Evolutionary conservation across 1,140 invertebrate genomes (phyloP), one percentile per base, ranked within the genome.

Genomic region (Drosophila oshimai): DNA sequence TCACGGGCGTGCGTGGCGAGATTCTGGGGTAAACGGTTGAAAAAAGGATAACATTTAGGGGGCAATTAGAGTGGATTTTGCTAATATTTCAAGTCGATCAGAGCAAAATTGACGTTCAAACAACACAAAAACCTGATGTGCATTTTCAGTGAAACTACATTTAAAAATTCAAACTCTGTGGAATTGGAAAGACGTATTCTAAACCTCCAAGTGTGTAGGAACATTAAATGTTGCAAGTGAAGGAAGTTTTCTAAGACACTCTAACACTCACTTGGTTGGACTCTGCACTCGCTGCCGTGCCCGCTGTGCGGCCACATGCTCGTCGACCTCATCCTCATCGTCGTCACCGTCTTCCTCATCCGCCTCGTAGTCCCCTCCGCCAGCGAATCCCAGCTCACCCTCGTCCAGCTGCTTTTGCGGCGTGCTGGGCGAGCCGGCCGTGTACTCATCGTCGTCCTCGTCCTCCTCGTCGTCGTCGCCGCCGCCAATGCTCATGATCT

Each of bases 1-100:
- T 96, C 0, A 98, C 96, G 2, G 96, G 95, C 15, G 96, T 97
- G 36, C 96, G 92, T 13, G 95, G 93, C 18, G 93, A 93, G 57
- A 94, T 91, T 89, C 94, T 95, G 15, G 9, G 0, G 4, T n/a
- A n/a, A n/a, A n/a, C n/a, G n/a, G n/a, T n/a, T n/a, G n/a, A n/a
- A n/a, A n/a, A n/a, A n/a, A n/a, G n/a, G n/a, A n/a, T n/a, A n/a
- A n/a, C n/a, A n/a, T n/a, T n/a, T n/a, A n/a, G n/a, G n/a, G n/a
- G n/a, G n/a, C n/a, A n/a, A n/a, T n/a, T n/a, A n/a, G n/a, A n/a
- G n/a, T n/a, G n/a, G n/a, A n/a, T n/a, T n/a, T n/a, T n/a, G n/a
- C n/a, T n/a, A n/a, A n/a, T n/a, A n/a, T n/a, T n/a, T n/a, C n/a
- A n/a, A n/a, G n/a, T n/a, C n/a, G n/a, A n/a, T n/a, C n/a, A n/a